phyloP scores from a whole-genome alignment of 2,113 vertebrate genomes.

The Tragelaphus scriptus region DNA sequence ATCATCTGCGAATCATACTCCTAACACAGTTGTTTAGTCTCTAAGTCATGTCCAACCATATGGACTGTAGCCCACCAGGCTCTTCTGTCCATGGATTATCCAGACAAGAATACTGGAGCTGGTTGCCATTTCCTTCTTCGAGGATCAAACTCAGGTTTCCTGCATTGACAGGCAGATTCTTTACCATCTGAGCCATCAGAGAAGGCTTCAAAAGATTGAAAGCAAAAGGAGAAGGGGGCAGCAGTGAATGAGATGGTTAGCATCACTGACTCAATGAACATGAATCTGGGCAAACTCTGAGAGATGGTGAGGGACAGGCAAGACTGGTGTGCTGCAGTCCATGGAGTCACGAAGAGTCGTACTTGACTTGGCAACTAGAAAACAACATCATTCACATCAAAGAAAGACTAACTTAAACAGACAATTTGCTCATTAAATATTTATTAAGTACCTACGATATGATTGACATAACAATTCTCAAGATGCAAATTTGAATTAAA shows the following conservation, averaged over 20 bases:
- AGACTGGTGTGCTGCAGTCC: background rate
- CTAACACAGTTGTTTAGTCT: background rate
- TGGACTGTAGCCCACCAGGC: background rate
- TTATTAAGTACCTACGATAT: background rate
- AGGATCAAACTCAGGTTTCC: background rate
- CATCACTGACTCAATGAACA: background rate
- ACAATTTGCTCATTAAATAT: background rate
- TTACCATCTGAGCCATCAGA: background rate
- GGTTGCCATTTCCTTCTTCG: background rate
- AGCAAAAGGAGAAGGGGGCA: background rate
- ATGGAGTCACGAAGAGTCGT: fast-evolving
- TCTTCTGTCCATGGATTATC: background rate
- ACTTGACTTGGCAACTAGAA: background rate
- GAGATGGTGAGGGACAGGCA: background rate
- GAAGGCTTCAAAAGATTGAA: background rate
- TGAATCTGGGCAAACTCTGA: background rate
- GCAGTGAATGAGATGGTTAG: background rate
- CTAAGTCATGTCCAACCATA: background rate
- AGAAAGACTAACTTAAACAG: background rate
- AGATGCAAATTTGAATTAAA: background rate
- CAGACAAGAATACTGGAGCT: background rate
- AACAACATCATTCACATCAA: background rate
- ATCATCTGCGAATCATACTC: background rate
- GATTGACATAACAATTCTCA: background rate
- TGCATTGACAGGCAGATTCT: background rate